Percentiles rank a stretch among this genome's conserved stretches.
These are phyloP conservation scores for Prunella himalayana DNA, from an alignment of 2,113 vertebrate genomes.

Conservation along the genomic window DNA sequence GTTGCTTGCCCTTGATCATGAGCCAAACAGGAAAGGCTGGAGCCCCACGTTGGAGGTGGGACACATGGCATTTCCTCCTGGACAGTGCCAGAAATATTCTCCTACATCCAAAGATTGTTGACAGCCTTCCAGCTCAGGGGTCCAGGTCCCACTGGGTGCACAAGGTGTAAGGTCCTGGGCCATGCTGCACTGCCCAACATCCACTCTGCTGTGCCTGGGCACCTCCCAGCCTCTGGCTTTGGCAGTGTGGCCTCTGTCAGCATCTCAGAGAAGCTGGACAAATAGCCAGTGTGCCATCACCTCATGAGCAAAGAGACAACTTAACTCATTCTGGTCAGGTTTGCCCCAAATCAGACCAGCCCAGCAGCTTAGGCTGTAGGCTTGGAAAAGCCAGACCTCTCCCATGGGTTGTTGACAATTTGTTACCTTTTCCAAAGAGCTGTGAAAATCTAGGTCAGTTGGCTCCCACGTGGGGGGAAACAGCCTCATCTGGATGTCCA, in stretches of 20 bases:
- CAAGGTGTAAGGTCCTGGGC: rapidly evolving
- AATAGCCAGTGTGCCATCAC: rapidly evolving
- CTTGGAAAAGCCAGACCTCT: neutral
- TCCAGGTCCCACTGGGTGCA: neutral
- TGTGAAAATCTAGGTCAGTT: neutral
- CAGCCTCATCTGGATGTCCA: neutral
- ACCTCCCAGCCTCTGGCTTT: rapidly evolving
- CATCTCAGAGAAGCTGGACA: neutral
- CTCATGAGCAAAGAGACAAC: neutral
- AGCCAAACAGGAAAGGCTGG: slow-evolving; percentile 36
- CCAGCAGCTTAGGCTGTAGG: neutral
- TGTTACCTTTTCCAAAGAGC: neutral
- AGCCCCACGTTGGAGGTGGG: rapidly evolving
- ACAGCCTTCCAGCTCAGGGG: neutral
- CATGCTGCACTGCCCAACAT: rapidly evolving
- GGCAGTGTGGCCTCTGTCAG: rapidly evolving
- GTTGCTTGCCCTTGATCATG: neutral
- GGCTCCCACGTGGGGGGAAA: neutral
- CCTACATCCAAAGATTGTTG: neutral
- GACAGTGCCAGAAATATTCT: neutral
- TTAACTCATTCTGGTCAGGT: neutral
- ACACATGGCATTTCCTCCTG: neutral
- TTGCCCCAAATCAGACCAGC: neutral
- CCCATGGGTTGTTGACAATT: rapidly evolving
- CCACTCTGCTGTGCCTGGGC: rapidly evolving